Evolutionary conservation across 2,797 vertebrate species (phyloP).

Genomic region (Cynodonichthys magdalenae): DNA sequence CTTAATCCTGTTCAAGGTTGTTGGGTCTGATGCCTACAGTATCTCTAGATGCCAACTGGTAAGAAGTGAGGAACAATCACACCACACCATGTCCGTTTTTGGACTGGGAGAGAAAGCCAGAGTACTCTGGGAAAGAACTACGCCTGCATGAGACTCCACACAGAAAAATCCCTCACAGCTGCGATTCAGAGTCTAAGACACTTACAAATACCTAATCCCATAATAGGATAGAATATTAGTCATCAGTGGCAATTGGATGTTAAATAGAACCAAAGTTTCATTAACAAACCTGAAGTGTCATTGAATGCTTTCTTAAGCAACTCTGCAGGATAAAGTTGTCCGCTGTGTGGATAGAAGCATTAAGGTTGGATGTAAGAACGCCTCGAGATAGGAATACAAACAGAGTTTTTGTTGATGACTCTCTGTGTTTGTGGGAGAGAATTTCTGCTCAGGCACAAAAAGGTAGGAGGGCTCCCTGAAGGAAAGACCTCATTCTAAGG

Average conservation of each 20-base stretch:
- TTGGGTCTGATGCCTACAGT: no score
- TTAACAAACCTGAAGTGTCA: background rate
- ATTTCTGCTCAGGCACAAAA: constrained; percentile 26
- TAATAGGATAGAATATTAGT: background rate
- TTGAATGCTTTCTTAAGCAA: background rate
- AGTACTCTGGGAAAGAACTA: no score
- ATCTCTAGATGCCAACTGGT: no score
- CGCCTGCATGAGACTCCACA: background rate
- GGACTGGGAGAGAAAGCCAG: no score
- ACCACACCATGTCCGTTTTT: no score
- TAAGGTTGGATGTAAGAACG: constrained; percentile 1
- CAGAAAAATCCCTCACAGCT: background rate
- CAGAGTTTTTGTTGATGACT: constrained; percentile 17
- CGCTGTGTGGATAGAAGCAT: background rate
- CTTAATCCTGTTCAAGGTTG: no score
- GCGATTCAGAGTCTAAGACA: background rate
- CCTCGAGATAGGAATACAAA: constrained; percentile 14
- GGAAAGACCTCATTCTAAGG: constrained; percentile 70
- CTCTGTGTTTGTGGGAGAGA: constrained; percentile 32
- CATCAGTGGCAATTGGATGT: background rate
- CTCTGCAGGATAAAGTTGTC: constrained; percentile 1
- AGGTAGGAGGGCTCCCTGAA: constrained; percentile 66
- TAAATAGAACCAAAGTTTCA: background rate
- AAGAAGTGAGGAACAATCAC: no score
- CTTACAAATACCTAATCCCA: background rate